Evolutionary conservation across 2,113 vertebrate species (phyloP).

Genomic region (Eptesicus fuscus): DNA sequence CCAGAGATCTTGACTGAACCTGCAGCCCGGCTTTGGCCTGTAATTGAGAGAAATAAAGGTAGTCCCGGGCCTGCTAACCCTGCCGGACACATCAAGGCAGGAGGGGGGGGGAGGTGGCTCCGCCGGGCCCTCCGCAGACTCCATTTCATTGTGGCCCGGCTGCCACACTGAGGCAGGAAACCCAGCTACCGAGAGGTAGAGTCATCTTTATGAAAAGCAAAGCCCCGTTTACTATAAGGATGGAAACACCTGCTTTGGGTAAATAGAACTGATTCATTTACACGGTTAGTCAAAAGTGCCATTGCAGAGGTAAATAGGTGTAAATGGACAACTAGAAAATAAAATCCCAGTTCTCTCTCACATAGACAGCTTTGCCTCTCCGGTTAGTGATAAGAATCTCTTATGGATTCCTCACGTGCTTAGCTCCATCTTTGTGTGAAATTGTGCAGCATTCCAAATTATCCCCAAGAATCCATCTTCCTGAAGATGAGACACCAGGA

Average conservation of each 20-base stretch:
- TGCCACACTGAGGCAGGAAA: neutral
- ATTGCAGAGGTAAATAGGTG: neutral
- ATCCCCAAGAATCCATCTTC: slow-evolving; percentile 63
- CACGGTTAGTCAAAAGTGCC: neutral
- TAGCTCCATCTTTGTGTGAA: slow-evolving; percentile 52
- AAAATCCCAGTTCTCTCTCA: neutral
- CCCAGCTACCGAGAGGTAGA: neutral
- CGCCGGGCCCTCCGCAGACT: neutral
- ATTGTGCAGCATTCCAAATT: slow-evolving; percentile 65
- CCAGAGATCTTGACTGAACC: neutral
- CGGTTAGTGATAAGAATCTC: slow-evolving; percentile 38
- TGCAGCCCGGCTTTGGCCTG: neutral
- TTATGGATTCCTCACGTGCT: slow-evolving; percentile 20
- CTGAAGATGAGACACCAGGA: slow-evolving; percentile 63
- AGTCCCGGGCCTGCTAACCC: neutral
- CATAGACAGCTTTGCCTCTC: neutral
- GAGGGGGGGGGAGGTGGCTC: neutral
- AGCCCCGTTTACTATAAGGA: neutral
- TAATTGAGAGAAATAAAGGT: neutral
- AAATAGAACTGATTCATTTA: neutral
- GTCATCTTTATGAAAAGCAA: neutral
- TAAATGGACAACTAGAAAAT: neutral
- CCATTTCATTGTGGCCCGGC: neutral
- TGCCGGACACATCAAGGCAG: neutral
- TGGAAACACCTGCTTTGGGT: neutral